Percentiles rank a stretch among this genome's conserved stretches.
phyloP scores from a whole-genome alignment of 2,888 invertebrate species.

The Merodon equestris region DNA sequence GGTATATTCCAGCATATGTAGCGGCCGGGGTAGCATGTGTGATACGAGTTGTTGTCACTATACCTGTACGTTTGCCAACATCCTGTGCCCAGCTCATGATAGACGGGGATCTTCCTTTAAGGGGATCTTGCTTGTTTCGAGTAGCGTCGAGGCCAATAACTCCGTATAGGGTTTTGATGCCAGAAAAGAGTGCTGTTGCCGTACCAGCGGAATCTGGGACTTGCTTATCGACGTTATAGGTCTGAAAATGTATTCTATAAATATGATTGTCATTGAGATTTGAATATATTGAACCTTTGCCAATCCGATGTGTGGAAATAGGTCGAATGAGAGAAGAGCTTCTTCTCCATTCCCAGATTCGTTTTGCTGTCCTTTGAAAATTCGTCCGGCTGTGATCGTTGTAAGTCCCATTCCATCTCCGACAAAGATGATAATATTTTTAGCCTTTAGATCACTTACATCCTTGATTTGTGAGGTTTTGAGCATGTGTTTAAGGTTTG shows the following conservation, averaged over 20 bases:
- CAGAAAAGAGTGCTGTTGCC: conserved; percentile 84
- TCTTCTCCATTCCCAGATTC: conserved; percentile 82
- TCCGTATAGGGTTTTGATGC: conserved; percentile 82
- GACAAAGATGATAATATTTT: conserved; percentile 83
- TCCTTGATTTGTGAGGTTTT: conserved; percentile 76
- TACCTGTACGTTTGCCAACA: conserved; percentile 81
- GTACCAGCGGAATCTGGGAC: conserved; percentile 86
- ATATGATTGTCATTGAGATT: background rate
- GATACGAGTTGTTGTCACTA: conserved; percentile 84
- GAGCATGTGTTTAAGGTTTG: conserved; percentile 77
- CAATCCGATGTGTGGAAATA: conserved; percentile 82
- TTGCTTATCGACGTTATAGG: conserved; percentile 85
- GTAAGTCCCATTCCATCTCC: conserved; percentile 86
- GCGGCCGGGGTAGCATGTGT: conserved; percentile 84
- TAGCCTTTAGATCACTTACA: conserved; percentile 78
- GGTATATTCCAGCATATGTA: conserved; percentile 81
- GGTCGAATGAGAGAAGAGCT: conserved; percentile 81
- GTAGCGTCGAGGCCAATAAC: conserved; percentile 80
- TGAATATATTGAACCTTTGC: conserved; percentile 80
- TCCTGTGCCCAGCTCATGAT: conserved; percentile 82
- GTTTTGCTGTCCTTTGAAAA: conserved; percentile 81
- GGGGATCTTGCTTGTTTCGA: conserved; percentile 72
- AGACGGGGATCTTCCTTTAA: conserved; percentile 79
- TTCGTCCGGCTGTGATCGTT: conserved; percentile 83
- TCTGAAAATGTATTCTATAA: conserved; percentile 77